Conservation (phyloP, 2,113 vertebrate species). For the Mellivora capensis region DNA sequence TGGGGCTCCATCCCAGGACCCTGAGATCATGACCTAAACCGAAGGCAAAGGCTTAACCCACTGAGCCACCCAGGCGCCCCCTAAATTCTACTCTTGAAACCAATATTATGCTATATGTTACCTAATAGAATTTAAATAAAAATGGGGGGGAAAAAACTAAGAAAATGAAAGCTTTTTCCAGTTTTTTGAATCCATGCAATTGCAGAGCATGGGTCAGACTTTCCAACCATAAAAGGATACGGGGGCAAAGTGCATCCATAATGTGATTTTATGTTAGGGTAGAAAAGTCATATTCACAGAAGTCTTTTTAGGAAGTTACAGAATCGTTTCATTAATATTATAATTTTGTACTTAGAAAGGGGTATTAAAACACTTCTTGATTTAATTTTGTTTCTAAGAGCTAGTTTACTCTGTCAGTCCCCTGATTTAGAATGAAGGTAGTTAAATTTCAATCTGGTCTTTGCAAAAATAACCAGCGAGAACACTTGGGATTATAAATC, state of each 20-base stretch:
- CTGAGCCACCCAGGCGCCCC: no score
- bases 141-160: not conserved
- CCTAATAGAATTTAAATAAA: not conserved
- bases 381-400: not conserved
- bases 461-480: not conserved
- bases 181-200: not conserved
- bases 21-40: no score
- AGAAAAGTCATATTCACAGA: not conserved
- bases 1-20: no score
- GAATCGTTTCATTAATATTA: not conserved
- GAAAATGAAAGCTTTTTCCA: not conserved
- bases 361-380: not conserved
- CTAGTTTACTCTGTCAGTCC: not conserved
- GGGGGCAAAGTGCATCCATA: accelerated
- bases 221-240: not conserved
- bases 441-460: not conserved
- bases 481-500: not conserved
- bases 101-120: not conserved
- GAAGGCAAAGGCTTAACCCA: no score
- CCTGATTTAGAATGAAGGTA: not conserved
- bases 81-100: not conserved
- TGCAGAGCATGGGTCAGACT: accelerated
- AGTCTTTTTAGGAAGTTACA: not conserved
- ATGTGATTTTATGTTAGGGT: not conserved
- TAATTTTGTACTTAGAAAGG: not conserved